Base-by-base conservation (phyloP, 2,797 vertebrate genomes). In the Microctenopoma lineatum region DNA sequence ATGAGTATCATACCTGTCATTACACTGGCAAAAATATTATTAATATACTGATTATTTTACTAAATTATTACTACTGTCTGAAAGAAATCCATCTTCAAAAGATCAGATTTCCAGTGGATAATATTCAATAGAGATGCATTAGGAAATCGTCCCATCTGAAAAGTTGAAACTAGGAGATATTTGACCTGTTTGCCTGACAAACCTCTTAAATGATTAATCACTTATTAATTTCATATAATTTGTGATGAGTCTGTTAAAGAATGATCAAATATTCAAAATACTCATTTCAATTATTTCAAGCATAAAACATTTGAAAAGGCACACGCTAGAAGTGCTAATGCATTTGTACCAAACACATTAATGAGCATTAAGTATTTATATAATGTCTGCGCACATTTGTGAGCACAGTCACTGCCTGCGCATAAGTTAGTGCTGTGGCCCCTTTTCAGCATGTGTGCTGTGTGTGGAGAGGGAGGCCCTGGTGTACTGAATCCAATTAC, bases 401-500 rank as follows among this genome's bases (percentile, higher is more conserved):
- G 69, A 51, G 16, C 32, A 39, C 56, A 27, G 14, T 46, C 7
- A 15, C 41, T 26, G 59, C 25, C 47, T 65, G 60, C 55, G 53
- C 25, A 18, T 55, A 75, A 65, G 62, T 51, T 36, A 36, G 44
- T 45, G 13, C 50, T 7, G n/a, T 68, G 68, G 65, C 46, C 51
- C 69, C 50, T 66, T 21, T 50, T 71, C 11, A 21, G 47, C 45
- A 52, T 29, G 55, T 45, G 47, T 72, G 80, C 70, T 77, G 70
- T 29, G 8, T 70, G 59, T 21, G 13, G 44, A 75, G 51, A 62
- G 12, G 47, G 44, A 74, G 58, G 62, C 53, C 69, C 67, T 63
- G 70, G 74, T 79, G 77, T 81, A 79, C 26, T 38, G 66, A 84
- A 77, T 79, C 60, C 57, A 67, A 65, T 56, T 73, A 80, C 65